Conservation (phyloP, 1,140 invertebrate species). For the Aplysia californica region DNA sequence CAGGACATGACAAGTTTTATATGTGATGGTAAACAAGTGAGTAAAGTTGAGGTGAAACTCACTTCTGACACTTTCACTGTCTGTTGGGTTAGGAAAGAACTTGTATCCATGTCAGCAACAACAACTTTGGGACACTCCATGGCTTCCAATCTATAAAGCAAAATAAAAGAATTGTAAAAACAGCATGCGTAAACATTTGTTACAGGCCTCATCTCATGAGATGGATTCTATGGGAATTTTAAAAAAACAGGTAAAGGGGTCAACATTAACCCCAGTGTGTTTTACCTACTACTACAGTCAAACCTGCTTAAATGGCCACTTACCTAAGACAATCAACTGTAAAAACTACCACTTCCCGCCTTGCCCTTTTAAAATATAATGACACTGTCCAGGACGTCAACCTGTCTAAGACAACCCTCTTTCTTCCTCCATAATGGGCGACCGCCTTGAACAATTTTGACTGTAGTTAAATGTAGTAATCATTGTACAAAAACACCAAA, state of each 20-base stretch:
- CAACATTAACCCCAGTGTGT: not conserved
- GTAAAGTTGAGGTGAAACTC: too few species aligned
- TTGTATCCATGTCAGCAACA: constrained; percentile 69
- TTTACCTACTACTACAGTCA: not conserved
- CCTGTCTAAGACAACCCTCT: too few species aligned
- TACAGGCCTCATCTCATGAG: not conserved
- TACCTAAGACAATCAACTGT: not conserved
- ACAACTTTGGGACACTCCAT: constrained; percentile 70
- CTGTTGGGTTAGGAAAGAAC: constrained; percentile 61
- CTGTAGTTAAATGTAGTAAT: too few species aligned
- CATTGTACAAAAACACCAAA: too few species aligned
- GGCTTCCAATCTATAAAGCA: constrained; percentile 70
- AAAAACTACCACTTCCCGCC: too few species aligned
- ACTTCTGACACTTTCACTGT: constrained; percentile 62
- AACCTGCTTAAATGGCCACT: not conserved
- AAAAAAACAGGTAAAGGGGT: not conserved
- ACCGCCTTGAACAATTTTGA: too few species aligned
- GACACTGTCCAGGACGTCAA: too few species aligned
- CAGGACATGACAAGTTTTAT: too few species aligned
- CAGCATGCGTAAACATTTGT: too few species aligned
- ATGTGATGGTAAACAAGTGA: too few species aligned
- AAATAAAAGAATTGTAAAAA: constrained; percentile 2
- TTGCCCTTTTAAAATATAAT: too few species aligned
- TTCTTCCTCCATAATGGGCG: too few species aligned
- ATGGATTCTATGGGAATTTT: not conserved